These are phyloP conservation scores for Drosophila sechellia DNA, from an alignment of 1,140 invertebrate genomes.

Conservation along the genomic window DNA sequence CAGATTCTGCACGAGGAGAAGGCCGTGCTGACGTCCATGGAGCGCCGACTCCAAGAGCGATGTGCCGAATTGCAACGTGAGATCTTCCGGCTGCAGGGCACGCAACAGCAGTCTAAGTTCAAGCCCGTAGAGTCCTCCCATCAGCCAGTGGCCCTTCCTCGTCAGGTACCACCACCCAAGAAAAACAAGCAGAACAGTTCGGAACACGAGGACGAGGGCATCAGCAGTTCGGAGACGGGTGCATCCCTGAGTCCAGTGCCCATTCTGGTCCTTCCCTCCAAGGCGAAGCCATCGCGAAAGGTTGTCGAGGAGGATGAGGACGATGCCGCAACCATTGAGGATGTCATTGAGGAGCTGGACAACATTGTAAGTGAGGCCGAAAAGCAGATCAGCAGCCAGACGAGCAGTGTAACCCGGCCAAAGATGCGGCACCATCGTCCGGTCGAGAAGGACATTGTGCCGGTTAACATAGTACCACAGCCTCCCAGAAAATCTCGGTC, in stretches of 20 bases:
- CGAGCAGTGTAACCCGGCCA: conserved; percentile 64
- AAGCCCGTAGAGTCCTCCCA: conserved; percentile 78
- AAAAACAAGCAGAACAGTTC: conserved; percentile 86
- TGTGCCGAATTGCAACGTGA: conserved; percentile 89
- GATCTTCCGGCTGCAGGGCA: conserved; percentile 84
- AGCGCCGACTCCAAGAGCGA: conserved; percentile 91
- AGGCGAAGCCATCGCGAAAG: conserved; percentile 64
- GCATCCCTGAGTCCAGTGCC: conserved; percentile 89
- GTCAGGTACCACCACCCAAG: conserved; percentile 66
- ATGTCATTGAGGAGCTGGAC: conserved; percentile 93
- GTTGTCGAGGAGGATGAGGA: conserved; percentile 82
- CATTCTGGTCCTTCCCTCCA: conserved; percentile 75
- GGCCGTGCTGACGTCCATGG: conserved; percentile 89
- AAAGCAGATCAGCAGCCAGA: conserved; percentile 86
- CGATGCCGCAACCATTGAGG: conserved; percentile 93
- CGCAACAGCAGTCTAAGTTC: conserved; percentile 74
- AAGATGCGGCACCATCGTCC: conserved; percentile 28
- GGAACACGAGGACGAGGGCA: conserved; percentile 93
- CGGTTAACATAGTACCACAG: conserved; percentile 87
- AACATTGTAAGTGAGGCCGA: conserved; percentile 94
- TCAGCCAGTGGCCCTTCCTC: conserved; percentile 74
- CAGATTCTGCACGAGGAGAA: conserved; percentile 93
- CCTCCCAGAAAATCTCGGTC: conserved; percentile 87
- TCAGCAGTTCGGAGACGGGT: conserved; percentile 90
- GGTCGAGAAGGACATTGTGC: conserved; percentile 87